Evolutionary conservation across 1,140 invertebrate genomes (phyloP).

Genomic region (Drosophila hydei): DNA sequence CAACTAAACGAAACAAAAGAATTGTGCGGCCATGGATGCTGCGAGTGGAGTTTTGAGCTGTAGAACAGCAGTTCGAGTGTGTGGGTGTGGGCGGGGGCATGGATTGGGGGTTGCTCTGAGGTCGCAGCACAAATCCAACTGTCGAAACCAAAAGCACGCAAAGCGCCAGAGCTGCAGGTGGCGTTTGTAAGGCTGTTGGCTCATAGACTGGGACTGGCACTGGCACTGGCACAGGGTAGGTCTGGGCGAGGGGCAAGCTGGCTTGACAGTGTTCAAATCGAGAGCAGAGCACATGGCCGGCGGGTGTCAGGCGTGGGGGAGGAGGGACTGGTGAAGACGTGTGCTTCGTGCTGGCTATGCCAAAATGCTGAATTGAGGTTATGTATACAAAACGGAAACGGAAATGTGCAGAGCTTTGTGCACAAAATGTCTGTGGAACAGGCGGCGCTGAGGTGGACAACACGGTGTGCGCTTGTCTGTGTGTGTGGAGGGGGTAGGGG

Average conservation of each 20-base stretch:
- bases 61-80: not conserved
- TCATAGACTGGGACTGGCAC: not conserved
- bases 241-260: not conserved
- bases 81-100: slow-evolving; percentile 13
- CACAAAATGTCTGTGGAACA: slow-evolving; percentile 65
- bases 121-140: slow-evolving; percentile 77
- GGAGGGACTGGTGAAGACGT: slow-evolving; percentile 19
- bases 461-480: not conserved
- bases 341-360: slow-evolving; percentile 49
- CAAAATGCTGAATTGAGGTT: slow-evolving; percentile 80
- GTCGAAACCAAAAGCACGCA: slow-evolving; percentile 81
- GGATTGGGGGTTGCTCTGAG: slow-evolving; percentile 65
- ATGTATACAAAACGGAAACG: slow-evolving; percentile 81
- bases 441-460: slow-evolving; percentile 17
- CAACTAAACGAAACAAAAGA: slow-evolving; percentile 66
- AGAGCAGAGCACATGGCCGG: slow-evolving; percentile 14
- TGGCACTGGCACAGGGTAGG: too few species aligned
- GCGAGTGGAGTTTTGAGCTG: slow-evolving; percentile 7
- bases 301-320: not conserved
- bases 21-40: slow-evolving; percentile 57
- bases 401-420: slow-evolving; percentile 77
- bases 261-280: slow-evolving; percentile 37
- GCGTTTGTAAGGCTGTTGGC: slow-evolving; percentile 55
- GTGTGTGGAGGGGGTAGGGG: not conserved
- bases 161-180: slow-evolving; percentile 71